phyloP scores from a whole-genome alignment of 2,888 invertebrate genomes.

The Andrena bicolor region DNA sequence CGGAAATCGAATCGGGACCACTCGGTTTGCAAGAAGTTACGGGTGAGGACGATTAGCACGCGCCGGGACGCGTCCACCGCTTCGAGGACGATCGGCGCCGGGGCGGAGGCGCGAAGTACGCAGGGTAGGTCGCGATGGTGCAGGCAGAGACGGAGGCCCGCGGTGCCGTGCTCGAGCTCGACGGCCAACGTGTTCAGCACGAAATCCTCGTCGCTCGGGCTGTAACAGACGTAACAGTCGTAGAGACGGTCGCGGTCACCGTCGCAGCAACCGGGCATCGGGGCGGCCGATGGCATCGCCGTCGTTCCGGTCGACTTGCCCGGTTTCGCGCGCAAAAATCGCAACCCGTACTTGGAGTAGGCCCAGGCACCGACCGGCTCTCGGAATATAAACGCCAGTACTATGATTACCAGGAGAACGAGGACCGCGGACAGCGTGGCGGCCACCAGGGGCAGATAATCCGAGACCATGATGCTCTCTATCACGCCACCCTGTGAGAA shows the following conservation, averaged over 20 bases:
- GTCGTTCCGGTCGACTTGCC: conserved; percentile 89
- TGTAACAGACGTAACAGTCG: conserved; percentile 97
- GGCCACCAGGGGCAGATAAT: conserved; percentile 94
- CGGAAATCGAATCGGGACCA: conserved; percentile 97
- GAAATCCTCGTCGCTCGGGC: conserved; percentile 96
- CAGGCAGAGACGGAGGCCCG: conserved; percentile 93
- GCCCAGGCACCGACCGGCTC: conserved; percentile 95
- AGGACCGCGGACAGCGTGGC: conserved; percentile 92
- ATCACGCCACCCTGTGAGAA: conserved; percentile 93
- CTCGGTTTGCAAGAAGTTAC: conserved; percentile 96
- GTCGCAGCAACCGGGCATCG: conserved; percentile 64
- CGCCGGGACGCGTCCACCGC: conserved; percentile 95
- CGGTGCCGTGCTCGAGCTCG: conserved; percentile 93
- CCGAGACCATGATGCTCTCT: conserved; percentile 91
- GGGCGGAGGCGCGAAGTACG: conserved; percentile 90
- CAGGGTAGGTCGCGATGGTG: conserved; percentile 94
- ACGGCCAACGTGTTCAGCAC: conserved; percentile 94
- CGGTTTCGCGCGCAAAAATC: conserved; percentile 86
- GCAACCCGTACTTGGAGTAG: conserved; percentile 94
- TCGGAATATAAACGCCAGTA: conserved; percentile 93
- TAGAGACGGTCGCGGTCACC: conserved; percentile 90
- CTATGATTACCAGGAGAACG: conserved; percentile 91
- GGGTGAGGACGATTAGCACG: conserved; percentile 94
- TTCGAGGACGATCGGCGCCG: conserved; percentile 91
- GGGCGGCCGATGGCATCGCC: conserved; percentile 79